phyloP scores from a whole-genome alignment of 2,797 vertebrate species.

The Alca torda region DNA sequence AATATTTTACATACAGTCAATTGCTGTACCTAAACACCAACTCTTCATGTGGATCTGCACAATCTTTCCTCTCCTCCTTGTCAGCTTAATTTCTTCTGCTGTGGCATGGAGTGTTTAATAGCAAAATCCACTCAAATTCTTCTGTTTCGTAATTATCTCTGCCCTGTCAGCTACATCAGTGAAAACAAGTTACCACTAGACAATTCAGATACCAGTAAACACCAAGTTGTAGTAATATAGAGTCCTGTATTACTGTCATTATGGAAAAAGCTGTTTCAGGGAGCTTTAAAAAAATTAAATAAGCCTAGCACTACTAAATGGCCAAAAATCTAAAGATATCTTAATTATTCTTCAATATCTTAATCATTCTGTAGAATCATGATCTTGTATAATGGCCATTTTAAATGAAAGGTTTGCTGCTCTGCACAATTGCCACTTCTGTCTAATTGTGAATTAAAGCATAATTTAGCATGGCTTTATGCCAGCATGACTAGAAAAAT shows the following conservation, averaged over 20 bases:
- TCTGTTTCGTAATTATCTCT: slow-evolving; percentile 64
- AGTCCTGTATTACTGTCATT: slow-evolving; percentile 17
- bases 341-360: slow-evolving; percentile 69
- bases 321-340: slow-evolving; percentile 29
- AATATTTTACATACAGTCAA: slow-evolving; percentile 8
- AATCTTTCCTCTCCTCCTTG: not conserved
- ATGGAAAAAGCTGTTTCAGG: slow-evolving; percentile 2
- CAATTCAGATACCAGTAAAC: slow-evolving; percentile 49
- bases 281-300: slow-evolving; percentile 27
- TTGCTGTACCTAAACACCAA: slow-evolving; percentile 1
- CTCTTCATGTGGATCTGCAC: not conserved
- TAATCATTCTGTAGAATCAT: slow-evolving; percentile 65
- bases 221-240: slow-evolving; percentile 28
- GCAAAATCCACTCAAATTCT: slow-evolving; percentile 19
- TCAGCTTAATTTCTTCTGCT: slow-evolving; percentile 49
- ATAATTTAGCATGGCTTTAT: slow-evolving; percentile 58
- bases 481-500: slow-evolving; percentile 60
- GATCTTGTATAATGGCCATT: slow-evolving; percentile 58
- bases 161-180: slow-evolving; percentile 41
- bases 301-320: slow-evolving; percentile 30
- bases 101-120: not conserved
- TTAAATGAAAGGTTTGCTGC: slow-evolving; percentile 70
- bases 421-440: slow-evolving; percentile 59
- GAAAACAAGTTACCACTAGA: slow-evolving; percentile 42
- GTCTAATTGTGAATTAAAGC: slow-evolving; percentile 74